Percentiles rank a stretch among this genome's conserved stretches.
Evolutionary conservation across 2,888 invertebrate species (phyloP).

Genomic region (Oscheius myriophilus): DNA sequence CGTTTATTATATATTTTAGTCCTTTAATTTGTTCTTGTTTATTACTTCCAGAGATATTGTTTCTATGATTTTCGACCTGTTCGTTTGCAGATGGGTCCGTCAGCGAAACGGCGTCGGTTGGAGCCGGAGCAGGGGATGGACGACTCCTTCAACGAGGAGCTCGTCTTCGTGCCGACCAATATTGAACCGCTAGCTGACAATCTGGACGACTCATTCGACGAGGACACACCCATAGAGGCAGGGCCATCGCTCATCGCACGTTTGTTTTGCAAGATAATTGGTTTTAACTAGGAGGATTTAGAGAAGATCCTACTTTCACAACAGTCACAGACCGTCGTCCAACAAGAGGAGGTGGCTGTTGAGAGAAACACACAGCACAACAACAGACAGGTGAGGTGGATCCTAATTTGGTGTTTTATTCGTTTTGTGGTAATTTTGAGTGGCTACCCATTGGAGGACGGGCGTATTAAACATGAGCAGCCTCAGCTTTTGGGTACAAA

Average conservation of each 20-base stretch:
- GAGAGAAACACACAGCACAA: too few species aligned
- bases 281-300: background rate
- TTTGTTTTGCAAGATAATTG: background rate
- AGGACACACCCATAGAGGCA: conserved; percentile 1
- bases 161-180: conserved; percentile 2
- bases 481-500: too few species aligned
- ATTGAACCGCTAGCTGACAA: background rate
- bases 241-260: conserved; percentile 11
- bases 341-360: too few species aligned
- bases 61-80: background rate
- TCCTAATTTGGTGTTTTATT: too few species aligned
- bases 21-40: background rate
- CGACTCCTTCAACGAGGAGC: conserved; percentile 28
- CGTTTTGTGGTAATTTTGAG: too few species aligned
- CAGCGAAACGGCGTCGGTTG: conserved; percentile 20
- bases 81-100: conserved; percentile 7
- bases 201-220: conserved; percentile 24
- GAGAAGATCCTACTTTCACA: background rate
- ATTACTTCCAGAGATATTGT: background rate
- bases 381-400: too few species aligned
- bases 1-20: background rate
- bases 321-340: too few species aligned
- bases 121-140: conserved; percentile 19
- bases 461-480: too few species aligned
- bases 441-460: too few species aligned